Percentiles rank a stretch among this genome's conserved stretches.
Evolutionary conservation across 1,140 invertebrate species (phyloP).

Genomic region (Asbolus verrucosus): DNA sequence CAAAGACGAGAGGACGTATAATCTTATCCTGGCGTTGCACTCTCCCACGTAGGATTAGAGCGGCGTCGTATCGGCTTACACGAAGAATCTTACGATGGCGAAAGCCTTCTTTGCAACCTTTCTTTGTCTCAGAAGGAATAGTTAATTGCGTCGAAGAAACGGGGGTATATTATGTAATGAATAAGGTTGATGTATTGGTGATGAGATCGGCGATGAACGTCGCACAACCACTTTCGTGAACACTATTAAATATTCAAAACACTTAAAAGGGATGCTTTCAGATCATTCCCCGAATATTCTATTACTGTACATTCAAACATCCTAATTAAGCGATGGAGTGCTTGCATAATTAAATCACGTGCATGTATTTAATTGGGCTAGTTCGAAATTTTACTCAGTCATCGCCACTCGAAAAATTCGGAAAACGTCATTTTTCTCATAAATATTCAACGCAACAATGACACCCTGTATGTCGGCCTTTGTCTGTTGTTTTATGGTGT

Average conservation of each 20-base stretch:
- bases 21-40: constrained; percentile 27
- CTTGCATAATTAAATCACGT: constrained; percentile 29
- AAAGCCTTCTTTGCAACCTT: constrained; percentile 20
- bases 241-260: constrained; percentile 55
- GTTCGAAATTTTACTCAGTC: background rate
- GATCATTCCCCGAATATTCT: constrained; percentile 50
- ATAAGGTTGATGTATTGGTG: constrained; percentile 37
- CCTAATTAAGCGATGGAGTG: constrained; percentile 46
- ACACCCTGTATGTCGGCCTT: no score
- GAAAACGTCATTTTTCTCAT: no score
- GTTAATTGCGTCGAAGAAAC: constrained; percentile 27
- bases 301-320: constrained; percentile 51
- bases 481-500: no score
- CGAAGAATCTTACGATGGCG: background rate
- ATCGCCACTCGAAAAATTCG: no score
- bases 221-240: constrained; percentile 44
- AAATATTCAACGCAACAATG: no score
- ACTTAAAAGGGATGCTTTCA: constrained; percentile 55
- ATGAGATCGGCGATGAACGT: constrained; percentile 31
- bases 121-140: constrained; percentile 28
- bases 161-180: constrained; percentile 28
- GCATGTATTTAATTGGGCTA: constrained; percentile 16
- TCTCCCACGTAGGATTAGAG: constrained; percentile 23
- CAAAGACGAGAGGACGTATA: background rate
- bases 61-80: constrained; percentile 19